Base-by-base conservation (phyloP, 1,140 invertebrate genomes). In the Dendroctonus valens region DNA sequence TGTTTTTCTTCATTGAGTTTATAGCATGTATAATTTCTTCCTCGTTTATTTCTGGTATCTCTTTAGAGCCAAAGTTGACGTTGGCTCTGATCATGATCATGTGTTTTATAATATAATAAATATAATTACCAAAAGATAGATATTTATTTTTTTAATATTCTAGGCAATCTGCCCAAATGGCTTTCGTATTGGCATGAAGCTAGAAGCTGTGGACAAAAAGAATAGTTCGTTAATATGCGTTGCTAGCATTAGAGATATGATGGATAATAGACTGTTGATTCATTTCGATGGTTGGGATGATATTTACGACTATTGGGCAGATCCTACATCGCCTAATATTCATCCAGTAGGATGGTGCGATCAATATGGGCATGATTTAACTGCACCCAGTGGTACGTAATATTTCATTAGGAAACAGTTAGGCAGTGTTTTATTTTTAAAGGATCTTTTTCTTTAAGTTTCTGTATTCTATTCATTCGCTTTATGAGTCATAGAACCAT, bases 251-350 rank as follows among this genome's bases (percentile, higher is more conserved):
- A 85, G 87, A 49, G 92, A 93, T 75, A 85, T 94, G 59, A 84
- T 96, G 79, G 90, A 93, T 70, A 87, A 89, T 70, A 82, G 93
- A 40, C 86, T 98, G 73, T 86, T 96, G 3, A 87, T 98, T 52
- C 94, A 96, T 79, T 98, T 97, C 81, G 95, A 97, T 83, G 92
- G 91, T 70, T 97, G 94, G 94, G 90, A 94, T 74, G 89, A 93
- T 74, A 87, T 90, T 69, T 97, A 96, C 77, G 95, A 98, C 81
- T 96, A 94, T 77, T 98, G 95, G 95, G 87, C 91, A 51, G 89
- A 95, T 74, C 86, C 90, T 0, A 88, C 86, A 41, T 96, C 93
- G 0, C 93, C 94, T 0, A 93, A 94, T 75, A 95, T 98, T 59
- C 94, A 96, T 83, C 93, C 94, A 5, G 88, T 96, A 9, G 92